phyloP scores from a whole-genome alignment of 1,140 invertebrate genomes.

The Leptinotarsa lineolata region DNA sequence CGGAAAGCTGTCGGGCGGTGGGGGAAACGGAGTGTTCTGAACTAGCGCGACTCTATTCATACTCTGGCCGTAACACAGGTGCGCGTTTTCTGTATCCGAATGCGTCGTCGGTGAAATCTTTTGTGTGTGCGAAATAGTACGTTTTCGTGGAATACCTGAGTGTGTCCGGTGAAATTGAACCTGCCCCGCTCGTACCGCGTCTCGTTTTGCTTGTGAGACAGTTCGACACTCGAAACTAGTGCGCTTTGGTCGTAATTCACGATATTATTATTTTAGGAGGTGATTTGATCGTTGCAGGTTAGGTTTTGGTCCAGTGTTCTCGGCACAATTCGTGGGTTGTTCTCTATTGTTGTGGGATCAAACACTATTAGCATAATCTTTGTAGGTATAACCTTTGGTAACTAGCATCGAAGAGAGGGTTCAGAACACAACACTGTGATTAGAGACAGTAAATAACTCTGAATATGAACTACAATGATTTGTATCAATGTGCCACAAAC shows the following conservation, averaged over 20 bases:
- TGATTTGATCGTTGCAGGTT: background rate
- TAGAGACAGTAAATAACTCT: no score
- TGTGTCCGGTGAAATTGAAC: background rate
- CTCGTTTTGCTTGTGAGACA: background rate
- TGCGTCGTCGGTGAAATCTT: slow-evolving; percentile 2
- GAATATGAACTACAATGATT: no score
- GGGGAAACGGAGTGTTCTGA: slow-evolving; percentile 36
- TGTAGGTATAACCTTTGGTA: background rate
- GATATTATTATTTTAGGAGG: background rate
- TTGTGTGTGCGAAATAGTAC: slow-evolving; percentile 5
- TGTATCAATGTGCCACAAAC: no score
- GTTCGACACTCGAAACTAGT: background rate
- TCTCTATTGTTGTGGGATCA: background rate
- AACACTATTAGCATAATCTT: background rate
- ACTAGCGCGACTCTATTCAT: slow-evolving; percentile 46
- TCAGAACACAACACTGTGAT: no score
- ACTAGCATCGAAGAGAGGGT: no score
- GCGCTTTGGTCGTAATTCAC: background rate
- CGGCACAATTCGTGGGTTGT: background rate
- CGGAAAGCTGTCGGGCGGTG: slow-evolving; percentile 38
- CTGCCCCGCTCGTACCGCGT: background rate
- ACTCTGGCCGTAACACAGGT: slow-evolving; percentile 43
- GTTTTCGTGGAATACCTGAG: slow-evolving; percentile 2
- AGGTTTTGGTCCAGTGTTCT: background rate
- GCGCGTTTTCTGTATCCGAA: slow-evolving; percentile 28